These are phyloP conservation scores for Drosophila borealis DNA, from an alignment of 2,888 invertebrate species.

Conservation along the genomic window DNA sequence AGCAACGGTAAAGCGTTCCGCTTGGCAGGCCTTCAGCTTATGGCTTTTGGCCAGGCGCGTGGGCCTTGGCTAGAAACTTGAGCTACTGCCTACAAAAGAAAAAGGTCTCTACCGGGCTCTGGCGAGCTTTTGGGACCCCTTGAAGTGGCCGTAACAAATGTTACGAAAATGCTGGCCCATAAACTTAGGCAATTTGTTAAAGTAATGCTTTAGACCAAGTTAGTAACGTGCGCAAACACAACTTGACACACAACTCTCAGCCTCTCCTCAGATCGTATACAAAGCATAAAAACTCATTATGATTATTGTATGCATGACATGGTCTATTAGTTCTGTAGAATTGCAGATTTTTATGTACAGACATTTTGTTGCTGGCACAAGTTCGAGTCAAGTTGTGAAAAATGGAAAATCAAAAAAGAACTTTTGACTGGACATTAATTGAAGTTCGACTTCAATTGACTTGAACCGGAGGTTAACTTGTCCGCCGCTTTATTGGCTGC, in stretches of 20 bases:
- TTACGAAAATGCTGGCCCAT: conserved; percentile 67
- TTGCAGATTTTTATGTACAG: conserved; percentile 1
- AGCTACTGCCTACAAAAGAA: conserved; percentile 63
- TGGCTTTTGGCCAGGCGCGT: conserved; percentile 53
- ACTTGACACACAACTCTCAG: conserved; percentile 7
- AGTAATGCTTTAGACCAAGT: conserved; percentile 40
- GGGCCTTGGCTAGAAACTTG: conserved; percentile 74
- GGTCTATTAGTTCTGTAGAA: conserved; percentile 4
- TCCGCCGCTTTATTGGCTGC: conserved; percentile 9
- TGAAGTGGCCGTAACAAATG: conserved; percentile 63
- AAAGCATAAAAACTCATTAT: conserved; percentile 12
- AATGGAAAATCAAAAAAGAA: conserved; percentile 13
- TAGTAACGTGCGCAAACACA: conserved; percentile 32
- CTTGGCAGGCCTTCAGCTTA: conserved; percentile 54
- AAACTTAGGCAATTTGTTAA: conserved; percentile 59
- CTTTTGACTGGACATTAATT: conserved; percentile 45
- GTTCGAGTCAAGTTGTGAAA: conserved; percentile 21
- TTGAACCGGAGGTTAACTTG: conserved; percentile 27
- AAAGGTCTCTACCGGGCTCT: conserved; percentile 32
- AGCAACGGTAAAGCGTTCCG: conserved; percentile 66
- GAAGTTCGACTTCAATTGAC: conserved; percentile 32
- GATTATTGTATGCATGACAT: conserved; percentile 9
- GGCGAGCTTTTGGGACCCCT: conserved; percentile 31
- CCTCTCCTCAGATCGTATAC: neutral
- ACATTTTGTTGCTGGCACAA: conserved; percentile 1